These are phyloP conservation scores for Hylaeus anthracinus DNA, from an alignment of 1,140 invertebrate species.

Conservation along the genomic window DNA sequence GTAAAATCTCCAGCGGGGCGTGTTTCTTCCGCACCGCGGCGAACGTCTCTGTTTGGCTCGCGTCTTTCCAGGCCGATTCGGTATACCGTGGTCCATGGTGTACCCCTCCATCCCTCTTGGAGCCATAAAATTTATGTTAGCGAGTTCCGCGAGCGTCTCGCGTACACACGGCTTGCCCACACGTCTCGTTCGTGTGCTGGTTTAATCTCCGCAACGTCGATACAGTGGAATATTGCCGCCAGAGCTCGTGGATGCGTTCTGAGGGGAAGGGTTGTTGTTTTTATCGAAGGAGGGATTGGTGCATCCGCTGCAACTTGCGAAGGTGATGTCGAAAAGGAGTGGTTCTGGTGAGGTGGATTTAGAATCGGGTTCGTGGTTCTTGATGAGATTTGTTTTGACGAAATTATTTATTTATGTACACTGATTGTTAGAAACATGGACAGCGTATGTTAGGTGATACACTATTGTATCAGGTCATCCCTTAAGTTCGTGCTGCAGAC, in stretches of 20 bases:
- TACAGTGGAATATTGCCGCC: constrained; percentile 5
- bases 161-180: neutral
- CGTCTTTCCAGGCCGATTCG: neutral
- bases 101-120: neutral
- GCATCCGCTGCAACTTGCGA: neutral
- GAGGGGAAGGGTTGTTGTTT: constrained; percentile 5
- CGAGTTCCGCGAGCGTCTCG: neutral
- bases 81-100: neutral
- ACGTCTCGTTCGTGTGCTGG: neutral
- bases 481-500: no score
- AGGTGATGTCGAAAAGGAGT: neutral
- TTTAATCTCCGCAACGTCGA: constrained; percentile 14
- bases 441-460: no score
- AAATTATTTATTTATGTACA: no score
- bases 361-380: no score
- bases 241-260: neutral
- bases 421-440: no score
- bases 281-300: neutral
- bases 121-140: constrained; percentile 19
- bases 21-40: neutral
- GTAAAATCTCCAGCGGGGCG: neutral
- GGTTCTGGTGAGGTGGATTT: no score
- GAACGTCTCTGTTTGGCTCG: constrained; percentile 13
- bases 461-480: no score
- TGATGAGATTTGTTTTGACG: no score